A percentile compares a stretch with the other conserved stretches of the same genome.
These are phyloP conservation scores for Tuberolachnus salignus DNA, from an alignment of 2,888 invertebrate genomes.

Conservation along the genomic window DNA sequence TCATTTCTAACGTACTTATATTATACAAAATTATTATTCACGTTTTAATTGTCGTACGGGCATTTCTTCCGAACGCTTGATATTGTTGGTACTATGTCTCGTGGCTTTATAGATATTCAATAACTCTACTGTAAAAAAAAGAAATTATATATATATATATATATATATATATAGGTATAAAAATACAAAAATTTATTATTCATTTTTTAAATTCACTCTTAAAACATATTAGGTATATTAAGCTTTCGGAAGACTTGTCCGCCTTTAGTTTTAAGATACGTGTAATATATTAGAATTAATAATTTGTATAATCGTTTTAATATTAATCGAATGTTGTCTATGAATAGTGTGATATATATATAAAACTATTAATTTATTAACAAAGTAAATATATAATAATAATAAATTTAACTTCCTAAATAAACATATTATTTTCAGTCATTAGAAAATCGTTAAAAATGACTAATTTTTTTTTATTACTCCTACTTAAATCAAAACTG, in stretches of 20 bases:
- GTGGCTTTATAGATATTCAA: not conserved
- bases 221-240: not conserved
- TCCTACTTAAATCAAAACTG: slow-evolving; percentile 54
- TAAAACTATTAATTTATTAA: slow-evolving; percentile 56
- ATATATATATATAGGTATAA: no score
- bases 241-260: slow-evolving; percentile 53
- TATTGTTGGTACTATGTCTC: not conserved
- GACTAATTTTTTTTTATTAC: slow-evolving; percentile 43
- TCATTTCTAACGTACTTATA: slow-evolving; percentile 8
- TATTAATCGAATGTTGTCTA: slow-evolving; percentile 45
- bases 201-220: not conserved
- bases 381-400: slow-evolving; percentile 37
- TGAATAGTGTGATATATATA: slow-evolving; percentile 53
- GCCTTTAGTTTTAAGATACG: slow-evolving; percentile 35
- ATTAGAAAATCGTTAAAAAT: slow-evolving; percentile 47
- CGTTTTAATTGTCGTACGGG: slow-evolving; percentile 48
- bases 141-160: no score
- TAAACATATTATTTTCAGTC: slow-evolving; percentile 49
- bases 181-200: no score
- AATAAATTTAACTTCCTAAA: slow-evolving; percentile 47
- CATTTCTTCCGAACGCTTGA: slow-evolving; percentile 51
- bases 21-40: slow-evolving; percentile 23
- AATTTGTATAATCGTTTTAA: slow-evolving; percentile 50
- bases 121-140: no score
- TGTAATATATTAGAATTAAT: slow-evolving; percentile 52